These are phyloP conservation scores for Autographa pulchrina DNA, from an alignment of 2,888 invertebrate species.

Conservation along the genomic window DNA sequence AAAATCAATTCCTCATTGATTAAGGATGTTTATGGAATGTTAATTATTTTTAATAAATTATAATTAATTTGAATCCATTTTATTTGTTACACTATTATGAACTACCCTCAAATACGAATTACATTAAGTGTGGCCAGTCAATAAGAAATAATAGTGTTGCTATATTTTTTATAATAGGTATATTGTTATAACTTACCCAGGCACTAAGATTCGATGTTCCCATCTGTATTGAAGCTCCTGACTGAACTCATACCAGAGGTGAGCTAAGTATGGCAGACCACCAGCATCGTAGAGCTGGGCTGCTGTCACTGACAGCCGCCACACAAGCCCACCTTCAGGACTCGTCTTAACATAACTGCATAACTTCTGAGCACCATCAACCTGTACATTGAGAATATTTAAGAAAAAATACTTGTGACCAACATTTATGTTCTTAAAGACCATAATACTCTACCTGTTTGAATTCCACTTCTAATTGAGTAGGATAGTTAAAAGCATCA, in stretches of 20 bases:
- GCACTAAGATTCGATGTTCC: constrained; percentile 94
- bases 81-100: background rate
- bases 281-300: constrained; percentile 93
- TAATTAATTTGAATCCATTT: constrained; percentile 19
- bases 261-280: constrained; percentile 94
- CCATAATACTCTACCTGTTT: constrained; percentile 71
- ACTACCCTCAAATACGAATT: background rate
- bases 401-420: constrained; percentile 6
- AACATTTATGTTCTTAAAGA: constrained; percentile 36
- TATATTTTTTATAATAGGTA: too few relatives aligned
- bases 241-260: constrained; percentile 98
- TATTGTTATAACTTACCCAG: constrained; percentile 92
- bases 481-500: constrained; percentile 87
- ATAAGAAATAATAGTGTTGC: too few relatives aligned
- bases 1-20: constrained; percentile 10
- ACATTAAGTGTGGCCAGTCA: background rate
- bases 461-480: constrained; percentile 83
- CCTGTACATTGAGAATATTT: constrained; percentile 74
- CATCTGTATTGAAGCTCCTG: constrained; percentile 97
- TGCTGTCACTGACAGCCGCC: constrained; percentile 94
- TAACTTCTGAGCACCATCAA: constrained; percentile 79
- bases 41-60: constrained; percentile 36
- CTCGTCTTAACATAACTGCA: constrained; percentile 93
- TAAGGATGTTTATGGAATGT: constrained; percentile 20
- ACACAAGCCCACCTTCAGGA: constrained; percentile 93